Evolutionary conservation across 64 coral and sea anemone species (phyloP).

Genomic region (Montipora foliosa): DNA sequence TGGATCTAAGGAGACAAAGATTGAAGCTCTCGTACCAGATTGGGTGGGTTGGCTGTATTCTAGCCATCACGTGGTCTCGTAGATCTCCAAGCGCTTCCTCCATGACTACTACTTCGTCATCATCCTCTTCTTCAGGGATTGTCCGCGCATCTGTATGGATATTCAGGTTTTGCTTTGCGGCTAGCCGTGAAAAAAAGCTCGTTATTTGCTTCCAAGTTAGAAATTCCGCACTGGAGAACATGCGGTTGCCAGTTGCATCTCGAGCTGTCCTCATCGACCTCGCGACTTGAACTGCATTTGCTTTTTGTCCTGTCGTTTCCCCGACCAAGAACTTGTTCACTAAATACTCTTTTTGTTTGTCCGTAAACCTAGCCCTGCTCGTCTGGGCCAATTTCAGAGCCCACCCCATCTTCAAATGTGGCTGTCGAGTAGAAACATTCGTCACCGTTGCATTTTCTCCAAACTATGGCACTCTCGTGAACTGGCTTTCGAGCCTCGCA

Average conservation of each 20-base stretch:
- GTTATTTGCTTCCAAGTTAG: conserved; percentile 3
- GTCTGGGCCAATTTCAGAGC: not conserved
- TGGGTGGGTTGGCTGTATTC: conserved; percentile 52
- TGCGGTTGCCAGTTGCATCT: not conserved
- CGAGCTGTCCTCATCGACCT: not conserved
- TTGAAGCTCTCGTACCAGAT: conserved; percentile 67
- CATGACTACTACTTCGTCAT: not conserved
- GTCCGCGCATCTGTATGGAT: not conserved
- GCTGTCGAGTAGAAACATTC: too few species aligned
- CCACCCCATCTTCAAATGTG: too few species aligned
- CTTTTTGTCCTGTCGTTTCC: conserved; percentile 12
- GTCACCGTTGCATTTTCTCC: too few species aligned
- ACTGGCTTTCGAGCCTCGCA: too few species aligned
- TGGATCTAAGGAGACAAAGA: conserved; percentile 44
- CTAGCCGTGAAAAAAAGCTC: conserved; percentile 3
- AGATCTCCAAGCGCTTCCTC: conserved; percentile 20
- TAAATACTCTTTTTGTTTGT: too few species aligned
- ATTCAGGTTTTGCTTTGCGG: not conserved
- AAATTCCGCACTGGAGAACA: conserved; percentile 33
- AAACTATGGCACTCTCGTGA: too few species aligned
- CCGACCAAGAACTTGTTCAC: not conserved
- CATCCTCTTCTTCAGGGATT: not conserved
- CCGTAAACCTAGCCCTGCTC: too few species aligned
- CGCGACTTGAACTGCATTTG: not conserved
- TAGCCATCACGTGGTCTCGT: conserved; percentile 32